Evolutionary conservation across 1,140 invertebrate genomes (phyloP).

Genomic region (Cyphomyrmex costatus): DNA sequence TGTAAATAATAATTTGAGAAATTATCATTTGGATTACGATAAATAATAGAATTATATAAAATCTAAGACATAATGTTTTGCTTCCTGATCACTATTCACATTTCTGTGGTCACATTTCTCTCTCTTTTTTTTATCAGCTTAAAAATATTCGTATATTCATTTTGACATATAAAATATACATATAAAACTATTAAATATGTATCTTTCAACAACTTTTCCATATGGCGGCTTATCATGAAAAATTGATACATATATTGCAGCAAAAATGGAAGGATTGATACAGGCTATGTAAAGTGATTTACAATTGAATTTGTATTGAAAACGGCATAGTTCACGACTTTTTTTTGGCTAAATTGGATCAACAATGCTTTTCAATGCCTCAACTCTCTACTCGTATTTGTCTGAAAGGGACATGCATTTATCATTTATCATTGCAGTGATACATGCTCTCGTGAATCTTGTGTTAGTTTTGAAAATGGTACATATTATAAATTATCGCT

Average conservation of each 20-base stretch:
- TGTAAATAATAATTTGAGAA: background rate
- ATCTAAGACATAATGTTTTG: background rate
- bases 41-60: background rate
- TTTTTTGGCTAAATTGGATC: slow-evolving; percentile 49
- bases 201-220: slow-evolving; percentile 32
- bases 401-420: slow-evolving; percentile 37
- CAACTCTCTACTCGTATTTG: slow-evolving; percentile 21
- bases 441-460: background rate
- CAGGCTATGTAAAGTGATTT: slow-evolving; percentile 53
- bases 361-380: slow-evolving; percentile 48
- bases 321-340: slow-evolving; percentile 24
- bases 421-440: slow-evolving; percentile 27
- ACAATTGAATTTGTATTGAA: slow-evolving; percentile 55
- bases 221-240: slow-evolving; percentile 34
- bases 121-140: too few relatives aligned
- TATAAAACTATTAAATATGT: slow-evolving; percentile 2
- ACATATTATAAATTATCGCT: slow-evolving; percentile 26
- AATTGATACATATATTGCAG: slow-evolving; percentile 42
- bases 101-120: background rate
- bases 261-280: slow-evolving; percentile 37
- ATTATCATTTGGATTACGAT: background rate
- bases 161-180: background rate
- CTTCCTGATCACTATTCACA: background rate
- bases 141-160: background rate
- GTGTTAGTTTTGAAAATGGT: slow-evolving; percentile 13